Base-by-base conservation (phyloP, 1,140 invertebrate genomes). In the Apolygus lucorum region DNA sequence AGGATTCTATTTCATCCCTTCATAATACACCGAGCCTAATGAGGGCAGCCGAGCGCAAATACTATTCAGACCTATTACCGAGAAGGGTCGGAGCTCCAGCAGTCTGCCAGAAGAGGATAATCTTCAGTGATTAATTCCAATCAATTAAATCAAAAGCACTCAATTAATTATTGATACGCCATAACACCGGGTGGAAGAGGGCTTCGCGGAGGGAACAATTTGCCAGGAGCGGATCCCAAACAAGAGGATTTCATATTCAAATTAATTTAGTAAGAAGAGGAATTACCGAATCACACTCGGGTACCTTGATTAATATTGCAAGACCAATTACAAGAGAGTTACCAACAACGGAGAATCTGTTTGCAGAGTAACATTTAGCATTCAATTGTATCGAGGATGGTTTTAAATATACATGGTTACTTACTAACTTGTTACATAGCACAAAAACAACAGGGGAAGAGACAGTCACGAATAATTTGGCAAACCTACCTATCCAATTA, bases 81-180 rank as follows among this genome's bases (percentile, higher is more conserved):
- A 59, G 13, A 24, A n/a, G n/a, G n/a, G n/a, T n/a, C n/a, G 11
- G 4, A 59, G 22, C 8, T 11, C 54, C 54, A 4, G 13, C 13
- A 11, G 22, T 59, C 4, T 8, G 34, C 4, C 34, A 24, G 11
- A 64, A 26, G 26, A 24, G 63, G 63, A 64, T 64, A 17, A 64
- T 64, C 28, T 64, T 64, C 63, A 64, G 63, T 64, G 26, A 64
- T 64, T 64, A 64, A 64, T 64, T 64, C 63, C 63, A 28, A 64
- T 64, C 63, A 64, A 64, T 64, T 64, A 64, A 64, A 64, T 64
- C 63, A 64, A 26, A 64, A 64, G 63, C 63, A 25, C 21, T 64
- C 63, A 64, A 64, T 64, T 64, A 64, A 64, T 64, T 64, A 64
- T 27, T 26, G 11, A 64, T 13, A 24, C 4, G n/a, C n/a, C n/a